Base-by-base conservation (phyloP, 2,113 vertebrate species). In the Corythornis madagascariensis region DNA sequence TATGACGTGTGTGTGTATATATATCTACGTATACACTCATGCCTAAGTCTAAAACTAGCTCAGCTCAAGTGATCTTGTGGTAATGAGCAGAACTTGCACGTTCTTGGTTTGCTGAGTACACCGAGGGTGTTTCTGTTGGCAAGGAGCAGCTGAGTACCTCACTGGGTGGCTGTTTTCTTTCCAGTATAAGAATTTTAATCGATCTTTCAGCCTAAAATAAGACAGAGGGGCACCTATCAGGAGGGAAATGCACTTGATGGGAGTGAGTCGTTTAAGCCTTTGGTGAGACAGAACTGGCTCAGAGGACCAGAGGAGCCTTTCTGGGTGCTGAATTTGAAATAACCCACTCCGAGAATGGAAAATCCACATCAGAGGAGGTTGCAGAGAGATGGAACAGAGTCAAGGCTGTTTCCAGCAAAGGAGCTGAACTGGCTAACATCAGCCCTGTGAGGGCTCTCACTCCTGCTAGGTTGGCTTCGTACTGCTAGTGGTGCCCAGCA, bases 71-170 rank as follows among this genome's bases (percentile, higher is more conserved):
- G 42, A 71, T 91, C 64, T 76, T 33, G 67, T 55, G 67, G 85
- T 85, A 77, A 59, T 63, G 85, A 92, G 72, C 88, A 90, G 78
- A 75, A 75, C 75, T 95, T 89, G 59, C 60, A 77, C 14, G 1
- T 89, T 94, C 87, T 73, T 3, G 0, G 72, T 53, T 93, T 88
- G 42, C 65, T 67, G 86, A 12, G 16, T 60, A 9, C 43, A 71
- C 33, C 0, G 1, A 86, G 88, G 80, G 76, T 96, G 92, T 95
- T 96, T 93, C 94, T 94, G 73, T 95, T 95, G 96, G 96, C 94
- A 86, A 57, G 67, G 26, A 76, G 71, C 72, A 71, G 60, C 55
- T 3, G 3, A 76, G 67, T 71, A 60, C 76, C 86, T 89, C 79
- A n/a, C 80, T 2, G 76, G 31, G 69, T 88, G 92, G 69, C 72